Evolutionary conservation across 2,797 vertebrate genomes (phyloP).

Genomic region (Danio jaintianensis): DNA sequence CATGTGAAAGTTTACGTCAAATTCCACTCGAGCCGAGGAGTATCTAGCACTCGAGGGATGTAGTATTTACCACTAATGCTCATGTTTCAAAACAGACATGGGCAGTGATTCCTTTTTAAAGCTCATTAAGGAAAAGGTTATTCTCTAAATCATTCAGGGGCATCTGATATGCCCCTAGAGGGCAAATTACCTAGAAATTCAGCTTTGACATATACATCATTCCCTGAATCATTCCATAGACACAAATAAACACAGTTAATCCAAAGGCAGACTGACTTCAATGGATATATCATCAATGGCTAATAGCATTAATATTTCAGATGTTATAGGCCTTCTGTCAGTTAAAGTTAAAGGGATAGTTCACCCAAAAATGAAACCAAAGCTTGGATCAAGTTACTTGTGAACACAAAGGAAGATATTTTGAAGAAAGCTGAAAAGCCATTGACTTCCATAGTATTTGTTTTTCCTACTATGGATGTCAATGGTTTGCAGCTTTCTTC

Average conservation of each 20-base stretch:
- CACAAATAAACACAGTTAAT: conserved; percentile 41
- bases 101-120: conserved; percentile 33
- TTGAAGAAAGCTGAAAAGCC: no score
- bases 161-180: conserved; percentile 23
- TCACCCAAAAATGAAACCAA: no score
- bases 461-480: no score
- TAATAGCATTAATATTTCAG: not conserved
- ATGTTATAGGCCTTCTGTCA: not conserved
- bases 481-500: no score
- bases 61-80: conserved; percentile 57
- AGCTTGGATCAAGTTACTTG: no score
- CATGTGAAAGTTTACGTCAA: conserved; percentile 45
- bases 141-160: conserved; percentile 35
- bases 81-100: conserved; percentile 64
- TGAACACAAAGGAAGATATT: no score
- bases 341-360: no score
- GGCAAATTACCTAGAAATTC: conserved; percentile 40
- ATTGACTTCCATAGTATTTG: no score
- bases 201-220: conserved; percentile 23
- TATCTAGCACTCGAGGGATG: conserved; percentile 52
- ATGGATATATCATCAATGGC: not conserved
- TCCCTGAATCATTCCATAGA: conserved; percentile 48
- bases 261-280: conserved; percentile 2
- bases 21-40: conserved; percentile 38
- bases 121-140: conserved; percentile 53